Evolutionary conservation across 2,113 vertebrate genomes (phyloP).

Genomic region (Tor tambroides): DNA sequence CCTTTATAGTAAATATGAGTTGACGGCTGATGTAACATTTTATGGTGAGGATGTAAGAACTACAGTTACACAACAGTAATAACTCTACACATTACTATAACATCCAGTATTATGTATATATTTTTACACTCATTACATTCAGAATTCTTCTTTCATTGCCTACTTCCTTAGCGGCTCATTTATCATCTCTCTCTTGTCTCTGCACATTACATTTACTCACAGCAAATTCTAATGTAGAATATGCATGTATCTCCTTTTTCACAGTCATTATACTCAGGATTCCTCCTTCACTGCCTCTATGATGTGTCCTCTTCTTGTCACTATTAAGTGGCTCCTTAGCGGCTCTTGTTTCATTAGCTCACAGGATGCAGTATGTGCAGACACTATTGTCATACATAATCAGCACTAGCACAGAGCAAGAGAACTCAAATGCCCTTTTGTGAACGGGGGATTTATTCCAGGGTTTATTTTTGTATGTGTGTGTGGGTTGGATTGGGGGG

Average conservation of each 20-base stretch:
- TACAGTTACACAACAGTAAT: slow-evolving; percentile 6
- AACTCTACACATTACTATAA: background rate
- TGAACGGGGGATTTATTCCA: background rate
- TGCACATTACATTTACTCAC: background rate
- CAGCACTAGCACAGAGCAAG: slow-evolving; percentile 63
- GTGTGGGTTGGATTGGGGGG: background rate
- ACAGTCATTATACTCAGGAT: slow-evolving; percentile 20
- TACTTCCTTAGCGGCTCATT: background rate
- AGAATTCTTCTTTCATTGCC: background rate
- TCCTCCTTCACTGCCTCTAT: slow-evolving; percentile 52
- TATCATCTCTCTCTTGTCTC: background rate
- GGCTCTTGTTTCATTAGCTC: slow-evolving; percentile 67
- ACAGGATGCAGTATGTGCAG: slow-evolving; percentile 65
- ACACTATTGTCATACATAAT: slow-evolving; percentile 65
- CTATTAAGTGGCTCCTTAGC: slow-evolving; percentile 62
- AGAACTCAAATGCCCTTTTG: slow-evolving; percentile 58
- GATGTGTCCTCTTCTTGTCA: slow-evolving; percentile 57
- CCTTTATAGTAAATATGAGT: background rate
- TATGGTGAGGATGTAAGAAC: slow-evolving; percentile 16
- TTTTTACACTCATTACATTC: background rate
- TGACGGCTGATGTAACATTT: background rate
- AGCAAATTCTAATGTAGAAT: background rate
- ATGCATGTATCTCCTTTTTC: background rate
- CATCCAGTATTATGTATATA: background rate
- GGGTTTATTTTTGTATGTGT: slow-evolving; percentile 16